These are phyloP conservation scores for Polydrusus cervinus DNA, from an alignment of 2,888 invertebrate species.

Conservation along the genomic window DNA sequence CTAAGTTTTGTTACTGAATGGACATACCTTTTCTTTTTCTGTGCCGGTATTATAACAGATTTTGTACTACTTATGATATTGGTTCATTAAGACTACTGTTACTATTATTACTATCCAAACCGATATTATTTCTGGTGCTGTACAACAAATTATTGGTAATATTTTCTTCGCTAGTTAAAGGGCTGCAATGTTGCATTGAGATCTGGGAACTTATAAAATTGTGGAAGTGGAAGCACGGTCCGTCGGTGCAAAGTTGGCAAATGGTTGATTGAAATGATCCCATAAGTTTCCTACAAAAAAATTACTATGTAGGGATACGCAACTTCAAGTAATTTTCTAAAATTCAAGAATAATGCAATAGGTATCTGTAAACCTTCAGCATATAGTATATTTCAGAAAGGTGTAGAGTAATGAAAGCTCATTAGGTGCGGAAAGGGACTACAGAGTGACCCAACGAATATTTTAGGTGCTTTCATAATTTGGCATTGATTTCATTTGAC, in stretches of 20 bases:
- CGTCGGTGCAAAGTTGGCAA: conserved; percentile 68
- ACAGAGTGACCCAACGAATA: too few relatives aligned
- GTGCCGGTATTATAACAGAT: neutral
- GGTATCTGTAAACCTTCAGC: too few relatives aligned
- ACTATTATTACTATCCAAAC: conserved; percentile 25
- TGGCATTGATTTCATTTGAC: too few relatives aligned
- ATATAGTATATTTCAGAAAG: too few relatives aligned
- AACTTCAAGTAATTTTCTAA: too few relatives aligned
- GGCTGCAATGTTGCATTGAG: conserved; percentile 22
- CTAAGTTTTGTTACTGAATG: too few relatives aligned
- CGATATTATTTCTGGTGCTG: neutral
- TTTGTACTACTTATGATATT: neutral
- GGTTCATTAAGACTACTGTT: conserved; percentile 18
- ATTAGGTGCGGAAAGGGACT: too few relatives aligned
- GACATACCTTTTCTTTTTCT: too few relatives aligned
- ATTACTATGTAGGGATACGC: neutral
- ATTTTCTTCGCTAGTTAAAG: neutral
- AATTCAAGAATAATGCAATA: too few relatives aligned
- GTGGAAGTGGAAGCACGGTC: conserved; percentile 65
- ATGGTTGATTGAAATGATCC: conserved; percentile 66
- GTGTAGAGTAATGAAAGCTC: too few relatives aligned
- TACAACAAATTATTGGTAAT: conserved; percentile 14
- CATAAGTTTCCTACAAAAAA: conserved; percentile 67
- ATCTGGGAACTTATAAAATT: conserved; percentile 31
- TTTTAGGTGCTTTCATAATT: too few relatives aligned